Percentiles rank a stretch among this genome's conserved stretches.
These are phyloP conservation scores for Drosophila auraria DNA, from an alignment of 1,140 invertebrate genomes.

Conservation along the genomic window DNA sequence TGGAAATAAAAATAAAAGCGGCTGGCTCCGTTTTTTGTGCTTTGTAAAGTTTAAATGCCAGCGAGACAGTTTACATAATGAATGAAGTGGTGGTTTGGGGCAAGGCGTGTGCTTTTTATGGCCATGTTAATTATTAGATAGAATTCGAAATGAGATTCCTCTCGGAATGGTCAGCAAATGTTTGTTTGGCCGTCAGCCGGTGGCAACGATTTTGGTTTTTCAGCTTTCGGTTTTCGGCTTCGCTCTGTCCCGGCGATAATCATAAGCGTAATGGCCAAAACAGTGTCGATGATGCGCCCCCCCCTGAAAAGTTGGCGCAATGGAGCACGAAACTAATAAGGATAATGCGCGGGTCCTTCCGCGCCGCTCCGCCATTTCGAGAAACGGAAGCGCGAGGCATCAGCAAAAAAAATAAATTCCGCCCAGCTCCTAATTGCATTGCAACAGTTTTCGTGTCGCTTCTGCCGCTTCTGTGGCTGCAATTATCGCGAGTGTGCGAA, in stretches of 20 bases:
- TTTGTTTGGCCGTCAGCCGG: constrained; percentile 46
- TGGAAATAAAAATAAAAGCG: constrained; percentile 53
- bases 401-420: constrained; percentile 23
- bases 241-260: constrained; percentile 20
- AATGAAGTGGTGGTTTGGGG: constrained; percentile 52
- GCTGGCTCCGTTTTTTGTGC: constrained; percentile 23
- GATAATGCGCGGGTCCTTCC: constrained; percentile 51
- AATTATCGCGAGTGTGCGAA: constrained; percentile 56
- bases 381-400: constrained; percentile 23
- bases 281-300: constrained; percentile 38
- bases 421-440: constrained; percentile 66
- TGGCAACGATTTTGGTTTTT: constrained; percentile 29
- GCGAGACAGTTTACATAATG: constrained; percentile 69
- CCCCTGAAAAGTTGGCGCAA: constrained; percentile 47
- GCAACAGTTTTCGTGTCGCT: constrained; percentile 66
- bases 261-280: constrained; percentile 49
- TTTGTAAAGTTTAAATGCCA: constrained; percentile 67
- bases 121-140: constrained; percentile 81
- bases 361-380: constrained; percentile 5
- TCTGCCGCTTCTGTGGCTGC: constrained; percentile 41
- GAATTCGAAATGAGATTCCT: constrained; percentile 69
- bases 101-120: constrained; percentile 71
- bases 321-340: constrained; percentile 66
- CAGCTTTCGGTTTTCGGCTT: neutral
- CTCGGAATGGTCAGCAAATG: constrained; percentile 71